A percentile compares a stretch with the other conserved stretches of the same genome.
These are phyloP conservation scores for Panthera leo DNA, from an alignment of 2,113 vertebrate species.

Conservation along the genomic window DNA sequence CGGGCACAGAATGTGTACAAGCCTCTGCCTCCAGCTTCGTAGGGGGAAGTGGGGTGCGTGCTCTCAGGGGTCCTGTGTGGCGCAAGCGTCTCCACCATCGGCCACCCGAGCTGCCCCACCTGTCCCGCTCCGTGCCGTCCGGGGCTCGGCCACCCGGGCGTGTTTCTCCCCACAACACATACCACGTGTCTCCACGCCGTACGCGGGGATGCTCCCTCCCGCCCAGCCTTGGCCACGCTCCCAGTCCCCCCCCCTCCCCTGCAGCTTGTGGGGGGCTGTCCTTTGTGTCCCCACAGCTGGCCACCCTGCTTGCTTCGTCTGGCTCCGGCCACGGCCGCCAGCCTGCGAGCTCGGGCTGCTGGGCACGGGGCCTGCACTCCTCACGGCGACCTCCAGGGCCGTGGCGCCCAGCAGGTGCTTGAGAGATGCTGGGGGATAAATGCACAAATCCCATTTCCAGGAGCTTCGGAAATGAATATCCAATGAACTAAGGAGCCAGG, in stretches of 20 bases:
- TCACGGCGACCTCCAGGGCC: fast-evolving
- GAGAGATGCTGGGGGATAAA: not conserved
- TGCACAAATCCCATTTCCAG: not conserved
- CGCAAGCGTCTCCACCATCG: not conserved
- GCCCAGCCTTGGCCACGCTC: not conserved
- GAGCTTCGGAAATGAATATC: not conserved
- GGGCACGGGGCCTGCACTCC: not conserved
- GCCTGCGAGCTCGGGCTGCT: not conserved
- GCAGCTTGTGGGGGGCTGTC: not conserved
- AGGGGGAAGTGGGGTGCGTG: not conserved
- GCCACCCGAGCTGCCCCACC: not conserved
- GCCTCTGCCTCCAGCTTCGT: too few species aligned
- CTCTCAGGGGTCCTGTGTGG: not conserved
- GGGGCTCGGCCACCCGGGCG: not conserved
- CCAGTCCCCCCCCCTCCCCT: not conserved
- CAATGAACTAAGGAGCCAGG: fast-evolving
- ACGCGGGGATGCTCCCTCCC: not conserved
- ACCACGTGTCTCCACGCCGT: fast-evolving
- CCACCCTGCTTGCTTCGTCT: fast-evolving
- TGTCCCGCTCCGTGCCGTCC: fast-evolving
- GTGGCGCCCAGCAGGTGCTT: not conserved
- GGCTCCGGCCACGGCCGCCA: not conserved
- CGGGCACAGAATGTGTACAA: fast-evolving
- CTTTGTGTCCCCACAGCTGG: not conserved
- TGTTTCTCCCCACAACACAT: fast-evolving